Conservation (phyloP, 2,113 vertebrate genomes). For the Gallinago media region DNA sequence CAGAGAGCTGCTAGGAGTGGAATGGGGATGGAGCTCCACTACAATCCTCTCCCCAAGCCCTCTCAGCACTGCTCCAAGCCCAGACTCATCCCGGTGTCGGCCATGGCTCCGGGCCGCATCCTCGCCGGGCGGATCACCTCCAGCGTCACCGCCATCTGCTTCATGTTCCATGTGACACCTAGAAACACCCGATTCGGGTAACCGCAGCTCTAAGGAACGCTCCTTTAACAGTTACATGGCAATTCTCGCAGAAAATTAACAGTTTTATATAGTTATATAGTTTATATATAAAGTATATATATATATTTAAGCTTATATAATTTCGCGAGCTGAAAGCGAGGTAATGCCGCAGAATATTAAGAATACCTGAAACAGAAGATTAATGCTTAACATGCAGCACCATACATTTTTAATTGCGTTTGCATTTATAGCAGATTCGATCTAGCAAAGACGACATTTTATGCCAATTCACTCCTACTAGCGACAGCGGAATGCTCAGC, state of each 20-base stretch:
- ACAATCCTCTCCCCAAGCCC: constrained; percentile 75
- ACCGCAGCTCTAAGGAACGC: background rate
- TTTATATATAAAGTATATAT: too few species aligned
- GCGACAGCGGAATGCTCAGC: background rate
- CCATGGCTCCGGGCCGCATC: background rate
- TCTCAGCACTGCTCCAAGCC: constrained; percentile 75
- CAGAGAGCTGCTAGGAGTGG: constrained; percentile 75
- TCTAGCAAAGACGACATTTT: constrained; percentile 25
- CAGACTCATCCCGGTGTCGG: constrained; percentile 51
- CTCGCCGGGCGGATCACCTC: constrained; percentile 34
- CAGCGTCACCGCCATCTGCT: constrained; percentile 33
- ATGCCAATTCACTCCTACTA: constrained; percentile 17
- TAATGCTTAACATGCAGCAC: background rate
- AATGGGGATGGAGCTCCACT: constrained; percentile 75
- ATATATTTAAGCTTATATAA: background rate
- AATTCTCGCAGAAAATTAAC: background rate
- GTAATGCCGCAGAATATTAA: background rate
- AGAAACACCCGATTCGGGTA: background rate
- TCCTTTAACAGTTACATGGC: background rate
- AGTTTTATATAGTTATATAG: background rate
- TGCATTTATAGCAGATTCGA: background rate
- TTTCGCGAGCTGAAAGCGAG: background rate
- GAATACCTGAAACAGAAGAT: constrained; percentile 27
- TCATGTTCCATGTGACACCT: background rate
- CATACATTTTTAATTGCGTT: constrained; percentile 14